Percentiles rank a stretch among this genome's conserved stretches.
phyloP scores from a whole-genome alignment of 2,797 vertebrate genomes.

The Pitangus sulphuratus region DNA sequence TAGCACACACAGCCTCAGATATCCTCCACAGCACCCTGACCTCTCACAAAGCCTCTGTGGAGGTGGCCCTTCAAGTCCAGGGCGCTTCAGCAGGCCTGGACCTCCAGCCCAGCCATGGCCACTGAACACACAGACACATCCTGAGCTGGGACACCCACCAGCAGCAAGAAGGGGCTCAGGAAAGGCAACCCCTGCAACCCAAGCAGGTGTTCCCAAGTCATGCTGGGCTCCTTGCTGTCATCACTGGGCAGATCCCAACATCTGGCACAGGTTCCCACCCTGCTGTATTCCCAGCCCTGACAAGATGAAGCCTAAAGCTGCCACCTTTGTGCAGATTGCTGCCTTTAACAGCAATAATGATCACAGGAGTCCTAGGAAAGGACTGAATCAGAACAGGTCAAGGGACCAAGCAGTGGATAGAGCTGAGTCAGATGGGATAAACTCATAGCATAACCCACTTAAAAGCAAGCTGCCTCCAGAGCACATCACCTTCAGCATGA shows the following conservation, averaged over 20 bases:
- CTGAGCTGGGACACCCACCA: not conserved
- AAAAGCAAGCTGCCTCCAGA: not conserved
- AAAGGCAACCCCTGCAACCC: not conserved
- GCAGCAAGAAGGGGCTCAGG: not conserved
- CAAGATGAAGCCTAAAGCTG: not conserved
- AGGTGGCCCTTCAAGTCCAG: not conserved
- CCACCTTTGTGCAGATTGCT: not conserved
- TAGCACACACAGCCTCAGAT: not conserved
- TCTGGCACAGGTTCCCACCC: not conserved
- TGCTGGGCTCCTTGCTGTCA: not conserved
- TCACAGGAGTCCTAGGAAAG: not conserved
- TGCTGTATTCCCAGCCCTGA: not conserved
- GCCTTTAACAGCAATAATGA: not conserved
- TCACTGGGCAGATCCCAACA: not conserved
- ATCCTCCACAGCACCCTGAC: rapidly evolving
- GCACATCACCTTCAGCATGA: not conserved
- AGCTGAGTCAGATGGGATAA: not conserved
- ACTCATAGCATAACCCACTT: not conserved
- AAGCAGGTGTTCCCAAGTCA: not conserved
- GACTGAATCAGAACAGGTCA: not conserved
- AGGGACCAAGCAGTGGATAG: not conserved
- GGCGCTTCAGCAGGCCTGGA: not conserved
- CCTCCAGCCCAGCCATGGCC: not conserved
- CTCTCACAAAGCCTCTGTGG: not conserved
- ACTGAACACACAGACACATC: rapidly evolving